These are phyloP conservation scores for Drosophila buzzatii DNA, from an alignment of 2,888 invertebrate species.

Conservation along the genomic window DNA sequence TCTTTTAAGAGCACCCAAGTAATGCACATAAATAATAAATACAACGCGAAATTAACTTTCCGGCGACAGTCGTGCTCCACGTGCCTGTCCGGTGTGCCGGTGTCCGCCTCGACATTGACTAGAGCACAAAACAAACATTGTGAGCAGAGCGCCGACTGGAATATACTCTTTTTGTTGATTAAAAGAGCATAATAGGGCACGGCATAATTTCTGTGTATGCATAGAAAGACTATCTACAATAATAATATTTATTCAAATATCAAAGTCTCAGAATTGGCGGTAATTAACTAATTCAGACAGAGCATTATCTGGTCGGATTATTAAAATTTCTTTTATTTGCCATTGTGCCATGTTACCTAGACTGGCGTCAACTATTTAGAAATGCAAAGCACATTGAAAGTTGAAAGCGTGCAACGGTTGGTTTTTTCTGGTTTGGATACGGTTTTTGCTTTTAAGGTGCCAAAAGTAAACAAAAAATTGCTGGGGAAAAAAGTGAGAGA, in stretches of 20 bases:
- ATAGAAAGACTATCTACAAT: too few species aligned
- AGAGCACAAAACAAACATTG: conserved; percentile 35
- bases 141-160: background rate
- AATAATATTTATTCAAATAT: too few species aligned
- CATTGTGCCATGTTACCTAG: conserved; percentile 39
- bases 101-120: conserved; percentile 7
- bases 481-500: conserved; percentile 7
- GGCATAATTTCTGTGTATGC: too few species aligned
- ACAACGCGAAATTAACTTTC: conserved; percentile 76
- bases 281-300: background rate
- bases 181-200: background rate
- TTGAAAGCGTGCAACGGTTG: conserved; percentile 62
- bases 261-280: too few species aligned
- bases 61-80: conserved; percentile 69
- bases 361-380: conserved; percentile 74
- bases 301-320: background rate
- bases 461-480: conserved; percentile 49
- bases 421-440: conserved; percentile 51
- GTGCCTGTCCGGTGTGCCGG: conserved; percentile 47
- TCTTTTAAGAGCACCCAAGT: conserved; percentile 69
- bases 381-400: conserved; percentile 82
- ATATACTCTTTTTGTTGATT: conserved; percentile 3
- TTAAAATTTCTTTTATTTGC: background rate
- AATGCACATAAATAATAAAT: conserved; percentile 78
- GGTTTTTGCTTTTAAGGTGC: conserved; percentile 67